phyloP scores from a whole-genome alignment of 2,113 vertebrate genomes.

The Orthochromis malagaraziensis region DNA sequence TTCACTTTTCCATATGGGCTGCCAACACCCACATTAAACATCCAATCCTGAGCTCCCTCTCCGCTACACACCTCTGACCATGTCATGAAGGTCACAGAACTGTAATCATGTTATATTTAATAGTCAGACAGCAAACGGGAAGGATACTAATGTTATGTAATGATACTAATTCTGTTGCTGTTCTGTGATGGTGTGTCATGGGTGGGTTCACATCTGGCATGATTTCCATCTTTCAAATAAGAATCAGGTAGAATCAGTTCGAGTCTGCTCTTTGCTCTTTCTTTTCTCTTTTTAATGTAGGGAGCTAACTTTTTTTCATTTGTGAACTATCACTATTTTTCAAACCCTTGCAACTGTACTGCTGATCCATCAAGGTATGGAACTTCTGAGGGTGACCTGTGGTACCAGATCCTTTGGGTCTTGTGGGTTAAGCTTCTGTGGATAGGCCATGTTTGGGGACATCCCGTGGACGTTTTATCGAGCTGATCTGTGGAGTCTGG shows the following conservation, averaged over 20 bases:
- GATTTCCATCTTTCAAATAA: not conserved
- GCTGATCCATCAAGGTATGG: not conserved
- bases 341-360: not conserved
- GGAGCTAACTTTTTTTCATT: not conserved
- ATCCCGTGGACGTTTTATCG: not conserved
- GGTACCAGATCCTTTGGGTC: not conserved
- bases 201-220: not conserved
- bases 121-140: not conserved
- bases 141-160: not conserved
- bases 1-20: conserved; percentile 4
- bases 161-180: not conserved
- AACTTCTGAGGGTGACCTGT: accelerated
- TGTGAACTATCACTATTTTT: not conserved
- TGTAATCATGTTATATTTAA: not conserved
- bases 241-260: not conserved
- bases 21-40: conserved; percentile 5
- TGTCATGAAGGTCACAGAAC: not conserved
- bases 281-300: not conserved
- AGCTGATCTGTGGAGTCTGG: not conserved
- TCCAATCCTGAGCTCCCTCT: conserved; percentile 15
- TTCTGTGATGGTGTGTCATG: not conserved
- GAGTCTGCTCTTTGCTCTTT: not conserved
- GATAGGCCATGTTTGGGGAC: not conserved
- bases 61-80: not conserved
- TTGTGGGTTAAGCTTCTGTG: too few species aligned